Evolutionary conservation across 1,140 invertebrate species (phyloP).

Genomic region (Philaenus spumarius): DNA sequence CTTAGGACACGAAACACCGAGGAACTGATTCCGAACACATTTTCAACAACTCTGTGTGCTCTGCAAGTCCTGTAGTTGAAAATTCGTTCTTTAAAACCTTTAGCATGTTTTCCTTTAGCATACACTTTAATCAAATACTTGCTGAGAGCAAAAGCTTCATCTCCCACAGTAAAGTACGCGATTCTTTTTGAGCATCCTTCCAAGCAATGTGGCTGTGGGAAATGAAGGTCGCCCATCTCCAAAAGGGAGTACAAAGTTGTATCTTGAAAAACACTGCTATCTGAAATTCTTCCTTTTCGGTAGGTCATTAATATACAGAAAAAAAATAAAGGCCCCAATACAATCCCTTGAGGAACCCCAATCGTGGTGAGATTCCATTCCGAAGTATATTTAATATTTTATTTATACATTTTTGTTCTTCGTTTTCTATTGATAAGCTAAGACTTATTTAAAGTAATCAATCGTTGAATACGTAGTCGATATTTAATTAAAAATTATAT

Average conservation of each 20-base stretch:
- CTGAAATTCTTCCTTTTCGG: constrained; percentile 37
- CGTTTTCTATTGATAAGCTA: too few species aligned
- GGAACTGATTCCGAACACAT: constrained; percentile 45
- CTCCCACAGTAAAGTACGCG: constrained; percentile 41
- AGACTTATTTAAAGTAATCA: too few species aligned
- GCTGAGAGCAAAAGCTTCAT: constrained; percentile 37
- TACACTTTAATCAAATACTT: constrained; percentile 41
- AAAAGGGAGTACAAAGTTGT: not conserved
- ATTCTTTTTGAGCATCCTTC: constrained; percentile 18
- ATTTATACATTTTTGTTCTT: too few species aligned
- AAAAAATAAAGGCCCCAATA: too few species aligned
- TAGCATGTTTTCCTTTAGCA: constrained; percentile 40
- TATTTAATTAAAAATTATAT: too few species aligned
- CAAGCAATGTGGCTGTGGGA: not conserved
- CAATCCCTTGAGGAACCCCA: constrained; percentile 36
- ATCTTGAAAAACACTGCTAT: constrained; percentile 26
- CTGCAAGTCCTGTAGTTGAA: constrained; percentile 39
- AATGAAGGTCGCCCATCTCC: not conserved
- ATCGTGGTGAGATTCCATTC: too few species aligned
- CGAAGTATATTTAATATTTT: too few species aligned
- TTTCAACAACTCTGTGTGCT: constrained; percentile 43
- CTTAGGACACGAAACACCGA: constrained; percentile 39
- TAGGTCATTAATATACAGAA: too few species aligned
- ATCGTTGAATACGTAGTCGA: too few species aligned
- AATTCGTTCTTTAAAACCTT: constrained; percentile 33